Base-by-base conservation (phyloP, 1,140 invertebrate genomes). In the Melanaphis sacchari region DNA sequence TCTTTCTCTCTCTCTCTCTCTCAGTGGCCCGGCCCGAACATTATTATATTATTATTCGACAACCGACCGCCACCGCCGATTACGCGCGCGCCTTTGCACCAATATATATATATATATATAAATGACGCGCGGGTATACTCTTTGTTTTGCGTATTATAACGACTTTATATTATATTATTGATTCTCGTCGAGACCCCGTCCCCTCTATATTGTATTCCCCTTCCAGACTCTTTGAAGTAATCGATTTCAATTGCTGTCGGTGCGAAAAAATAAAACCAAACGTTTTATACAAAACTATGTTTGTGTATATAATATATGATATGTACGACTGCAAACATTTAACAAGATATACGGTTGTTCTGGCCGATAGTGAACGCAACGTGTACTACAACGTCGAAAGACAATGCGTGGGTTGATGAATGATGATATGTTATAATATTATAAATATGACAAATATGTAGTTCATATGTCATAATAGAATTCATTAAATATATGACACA, bases 231-330 rank as follows among this genome's bases (percentile, higher is more conserved):
- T 46, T 46, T 46, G 85, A n/a, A 36, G 85, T 88, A 88, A 88
- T 88, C 85, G 43, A 88, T 88, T 88, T 88, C 85, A 88, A 88
- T 88, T 49, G 43, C 43, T 22, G 85, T 88, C 85, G 7, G 59
- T 76, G 59, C n/a, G 59, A 76, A 76, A 76, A 76, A 66, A 76
- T 59, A 76, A 76, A 76, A n/a, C 15, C 11, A n/a, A 76, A 76
- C 15, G 59, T 76, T 18, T 18, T 36, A 36, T 49, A 88, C 18
- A 88, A 24, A 82, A 76, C 36, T 49, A 18, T 49, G 46, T 18
- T 41, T n/a, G 59, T 76, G 59, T 76, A n/a, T 15, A n/a, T n/a
- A n/a, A n/a, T 66, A 66, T 66, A 66, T 66, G 31, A 66, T 66
- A 59, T 59, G 26, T 11, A n/a, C n/a, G 11, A 5, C 82, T 40